Percentiles rank a stretch among this genome's conserved stretches.
phyloP scores from a whole-genome alignment of 2,888 invertebrate genomes.

The Halictus quadricinctus region DNA sequence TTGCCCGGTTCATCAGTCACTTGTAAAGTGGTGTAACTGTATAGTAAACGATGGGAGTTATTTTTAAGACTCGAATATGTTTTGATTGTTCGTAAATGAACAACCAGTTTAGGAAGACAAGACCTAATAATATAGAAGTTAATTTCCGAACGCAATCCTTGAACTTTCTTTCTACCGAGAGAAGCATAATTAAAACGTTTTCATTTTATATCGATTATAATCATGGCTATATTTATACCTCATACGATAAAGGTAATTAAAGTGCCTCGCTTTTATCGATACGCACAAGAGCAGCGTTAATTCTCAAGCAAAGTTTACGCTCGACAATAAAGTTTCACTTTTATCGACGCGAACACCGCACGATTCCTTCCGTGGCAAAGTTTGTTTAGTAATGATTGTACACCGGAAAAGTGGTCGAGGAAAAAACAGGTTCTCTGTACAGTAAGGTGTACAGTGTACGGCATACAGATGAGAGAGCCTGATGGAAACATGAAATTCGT shows the following conservation, averaged over 20 bases:
- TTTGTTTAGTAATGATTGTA: neutral
- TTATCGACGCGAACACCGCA: neutral
- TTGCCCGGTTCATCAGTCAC: too few species aligned
- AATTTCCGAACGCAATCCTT: neutral
- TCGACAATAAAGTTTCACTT: neutral
- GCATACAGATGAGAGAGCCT: conserved; percentile 24
- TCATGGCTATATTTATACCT: neutral
- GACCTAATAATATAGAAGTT: too few species aligned
- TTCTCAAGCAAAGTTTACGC: neutral
- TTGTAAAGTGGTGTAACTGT: too few species aligned
- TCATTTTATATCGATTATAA: conserved; percentile 1
- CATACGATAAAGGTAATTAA: neutral
- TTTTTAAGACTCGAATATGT: too few species aligned
- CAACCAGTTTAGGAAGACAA: too few species aligned
- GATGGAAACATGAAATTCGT: conserved; percentile 49
- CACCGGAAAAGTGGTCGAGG: neutral
- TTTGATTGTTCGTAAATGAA: too few species aligned
- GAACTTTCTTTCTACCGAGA: neutral
- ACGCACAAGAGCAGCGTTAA: neutral
- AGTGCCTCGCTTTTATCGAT: neutral
- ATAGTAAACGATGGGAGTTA: too few species aligned
- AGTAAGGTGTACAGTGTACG: conserved; percentile 20
- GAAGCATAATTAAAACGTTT: neutral
- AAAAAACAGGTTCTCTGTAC: conserved; percentile 12
- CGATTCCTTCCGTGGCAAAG: neutral